These are phyloP conservation scores for Muraenolepis orangiensis DNA, from an alignment of 2,797 vertebrate genomes.

Conservation along the genomic window DNA sequence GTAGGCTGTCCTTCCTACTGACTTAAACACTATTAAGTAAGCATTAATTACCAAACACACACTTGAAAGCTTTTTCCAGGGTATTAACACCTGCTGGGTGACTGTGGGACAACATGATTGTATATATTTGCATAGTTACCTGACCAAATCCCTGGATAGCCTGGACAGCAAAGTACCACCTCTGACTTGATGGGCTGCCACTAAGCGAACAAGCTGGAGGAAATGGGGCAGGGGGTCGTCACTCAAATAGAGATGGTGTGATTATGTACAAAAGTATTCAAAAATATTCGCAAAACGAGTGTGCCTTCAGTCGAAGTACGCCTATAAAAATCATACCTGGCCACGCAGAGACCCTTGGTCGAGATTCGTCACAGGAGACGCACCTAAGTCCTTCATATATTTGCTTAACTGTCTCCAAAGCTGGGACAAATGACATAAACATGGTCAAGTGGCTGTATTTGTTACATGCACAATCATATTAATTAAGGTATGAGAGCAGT, in stretches of 20 bases:
- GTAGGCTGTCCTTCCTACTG: not conserved
- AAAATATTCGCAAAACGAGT: not conserved
- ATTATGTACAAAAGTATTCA: not conserved
- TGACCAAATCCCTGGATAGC: slow-evolving; percentile 44
- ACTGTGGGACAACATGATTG: not conserved
- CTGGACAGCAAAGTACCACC: slow-evolving; percentile 59
- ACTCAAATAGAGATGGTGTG: too few species aligned
- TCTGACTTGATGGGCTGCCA: slow-evolving; percentile 53
- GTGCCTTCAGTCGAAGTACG: not conserved
- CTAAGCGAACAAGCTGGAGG: slow-evolving; percentile 59
- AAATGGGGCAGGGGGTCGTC: not conserved
- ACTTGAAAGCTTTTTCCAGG: not conserved
- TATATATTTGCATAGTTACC: slow-evolving; percentile 34
- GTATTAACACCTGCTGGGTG: not conserved
- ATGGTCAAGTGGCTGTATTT: not conserved
- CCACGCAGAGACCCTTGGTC: slow-evolving; percentile 38
- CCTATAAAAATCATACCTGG: slow-evolving; percentile 50
- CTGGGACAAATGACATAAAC: slow-evolving; percentile 31
- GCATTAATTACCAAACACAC: not conserved
- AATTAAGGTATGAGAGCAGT: too few species aligned
- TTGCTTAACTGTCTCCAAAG: slow-evolving; percentile 50
- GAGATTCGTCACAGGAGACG: slow-evolving; percentile 34
- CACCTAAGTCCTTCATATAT: slow-evolving; percentile 45
- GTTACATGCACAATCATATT: not conserved
- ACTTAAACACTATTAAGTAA: not conserved